A percentile compares a stretch with the other conserved stretches of the same genome.
These are phyloP conservation scores for Natator depressus DNA, from an alignment of 2,113 vertebrate genomes.

Conservation along the genomic window DNA sequence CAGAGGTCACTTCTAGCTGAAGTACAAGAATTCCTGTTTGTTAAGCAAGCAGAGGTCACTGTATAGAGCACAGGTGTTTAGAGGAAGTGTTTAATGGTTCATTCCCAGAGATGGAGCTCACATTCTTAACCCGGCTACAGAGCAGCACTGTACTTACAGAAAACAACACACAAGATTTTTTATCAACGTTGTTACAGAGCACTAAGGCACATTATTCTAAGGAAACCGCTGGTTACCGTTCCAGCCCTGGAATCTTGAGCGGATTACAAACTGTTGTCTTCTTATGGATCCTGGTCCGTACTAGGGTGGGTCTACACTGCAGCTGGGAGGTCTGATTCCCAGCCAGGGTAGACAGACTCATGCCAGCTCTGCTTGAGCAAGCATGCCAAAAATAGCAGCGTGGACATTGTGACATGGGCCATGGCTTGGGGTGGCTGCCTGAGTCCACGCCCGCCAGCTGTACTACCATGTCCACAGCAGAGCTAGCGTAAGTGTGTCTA, in stretches of 20 bases:
- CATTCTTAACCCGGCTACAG: rapidly evolving
- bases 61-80: background rate
- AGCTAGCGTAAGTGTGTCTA: too few species aligned
- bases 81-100: background rate
- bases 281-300: background rate
- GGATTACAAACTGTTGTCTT: background rate
- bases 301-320: background rate
- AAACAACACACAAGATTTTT: rapidly evolving
- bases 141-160: background rate
- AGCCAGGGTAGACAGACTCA: background rate
- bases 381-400: too few species aligned
- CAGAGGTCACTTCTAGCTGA: background rate
- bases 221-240: background rate
- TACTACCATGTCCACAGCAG: too few species aligned
- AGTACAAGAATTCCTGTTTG: background rate
- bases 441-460: too few species aligned
- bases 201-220: background rate
- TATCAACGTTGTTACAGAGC: background rate
- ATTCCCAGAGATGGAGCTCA: background rate
- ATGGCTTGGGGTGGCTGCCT: too few species aligned
- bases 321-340: background rate
- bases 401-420: too few species aligned
- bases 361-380: background rate
- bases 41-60: background rate
- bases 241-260: background rate